Evolutionary conservation across 2,113 vertebrate genomes (phyloP), one percentile per base, ranked within the genome.

Genomic region (Procavia capensis): DNA sequence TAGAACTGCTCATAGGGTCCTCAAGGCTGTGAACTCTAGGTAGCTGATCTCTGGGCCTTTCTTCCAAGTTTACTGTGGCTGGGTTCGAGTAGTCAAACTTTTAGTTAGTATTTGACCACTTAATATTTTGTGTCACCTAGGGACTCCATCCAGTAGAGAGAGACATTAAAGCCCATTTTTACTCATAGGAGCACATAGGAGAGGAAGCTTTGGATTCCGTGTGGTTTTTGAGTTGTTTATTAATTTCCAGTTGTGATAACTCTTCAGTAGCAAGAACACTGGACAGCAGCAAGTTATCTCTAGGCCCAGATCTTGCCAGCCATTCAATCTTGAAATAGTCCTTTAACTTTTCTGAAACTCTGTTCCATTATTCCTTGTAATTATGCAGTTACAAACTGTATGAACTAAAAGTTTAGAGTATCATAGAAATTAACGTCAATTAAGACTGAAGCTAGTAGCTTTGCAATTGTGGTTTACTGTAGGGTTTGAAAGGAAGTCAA

Each of bases 401-500:
- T 41, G 8, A 90, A 79, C 29, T 59, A 70, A 90, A 83, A 19
- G 36, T 90, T 63, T 78, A 72, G 13, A 85, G 29, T 59, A 34
- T 36, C 27, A 19, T 90, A 36, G 39, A 76, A 34, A 76, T 76
- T 76, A 45, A 45, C 45, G 27, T 43, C 36, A 41, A 4, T 81
- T 79, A 70, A 76, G 9, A 82, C 17, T 82, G 24, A 86, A 74
- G 6, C 16, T 31, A 63, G 24, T 59, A 81, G 50, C 57, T 70
- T 92, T 93, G 47, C 54, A 89, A 1, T 66, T 20, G 6, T 50
- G 9, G 27, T 4, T 57, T 84, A 50, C 4, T 54, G 8, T 39
- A 45, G 24, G 64, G 6, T 82, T 90, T 25, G n/a, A 83, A 90
- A 22, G 72, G 63, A 95, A 93, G 16, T 29, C 83, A 80, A 86